These are phyloP conservation scores for Brachymystax lenok DNA, from an alignment of 2,797 vertebrate genomes.

Conservation along the genomic window DNA sequence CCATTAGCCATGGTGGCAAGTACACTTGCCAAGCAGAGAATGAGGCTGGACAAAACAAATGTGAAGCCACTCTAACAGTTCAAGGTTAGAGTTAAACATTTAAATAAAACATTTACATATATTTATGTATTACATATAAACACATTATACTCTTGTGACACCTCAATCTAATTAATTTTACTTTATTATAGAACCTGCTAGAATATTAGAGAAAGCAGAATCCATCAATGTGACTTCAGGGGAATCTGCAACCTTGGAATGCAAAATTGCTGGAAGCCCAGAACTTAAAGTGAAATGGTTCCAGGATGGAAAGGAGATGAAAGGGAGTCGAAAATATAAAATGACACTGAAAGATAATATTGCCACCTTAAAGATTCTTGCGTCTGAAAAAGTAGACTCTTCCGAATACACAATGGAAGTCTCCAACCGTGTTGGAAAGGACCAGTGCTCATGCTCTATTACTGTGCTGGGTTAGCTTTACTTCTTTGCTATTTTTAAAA, in stretches of 20 bases:
- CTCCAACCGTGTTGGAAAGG: conserved; percentile 93
- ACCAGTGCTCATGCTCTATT: conserved; percentile 88
- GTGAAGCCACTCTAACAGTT: conserved; percentile 89
- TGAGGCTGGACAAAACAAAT: conserved; percentile 92
- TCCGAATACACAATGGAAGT: conserved; percentile 95
- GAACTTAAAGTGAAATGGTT: conserved; percentile 96
- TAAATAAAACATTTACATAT: neutral
- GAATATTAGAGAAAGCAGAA: conserved; percentile 89
- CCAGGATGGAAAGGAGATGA: conserved; percentile 89
- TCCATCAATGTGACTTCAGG: conserved; percentile 94
- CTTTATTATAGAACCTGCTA: conserved; percentile 89
- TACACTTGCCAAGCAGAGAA: conserved; percentile 94
- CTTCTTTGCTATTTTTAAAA: conserved; percentile 15
- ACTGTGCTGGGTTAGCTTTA: conserved; percentile 89
- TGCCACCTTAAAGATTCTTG: conserved; percentile 90
- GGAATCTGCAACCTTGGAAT: conserved; percentile 91
- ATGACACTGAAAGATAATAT: conserved; percentile 91
- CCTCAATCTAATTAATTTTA: conserved; percentile 44
- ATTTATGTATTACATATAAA: neutral
- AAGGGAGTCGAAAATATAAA: conserved; percentile 92
- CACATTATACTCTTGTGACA: neutral
- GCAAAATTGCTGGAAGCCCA: conserved; percentile 90
- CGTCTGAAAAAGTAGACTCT: conserved; percentile 87
- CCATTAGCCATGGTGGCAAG: conserved; percentile 85
- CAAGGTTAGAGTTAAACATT: conserved; percentile 85